A percentile compares a stretch with the other conserved stretches of the same genome.
Conservation (phyloP, 2,888 invertebrate species). For the Hemistola chrysoprasaria region DNA sequence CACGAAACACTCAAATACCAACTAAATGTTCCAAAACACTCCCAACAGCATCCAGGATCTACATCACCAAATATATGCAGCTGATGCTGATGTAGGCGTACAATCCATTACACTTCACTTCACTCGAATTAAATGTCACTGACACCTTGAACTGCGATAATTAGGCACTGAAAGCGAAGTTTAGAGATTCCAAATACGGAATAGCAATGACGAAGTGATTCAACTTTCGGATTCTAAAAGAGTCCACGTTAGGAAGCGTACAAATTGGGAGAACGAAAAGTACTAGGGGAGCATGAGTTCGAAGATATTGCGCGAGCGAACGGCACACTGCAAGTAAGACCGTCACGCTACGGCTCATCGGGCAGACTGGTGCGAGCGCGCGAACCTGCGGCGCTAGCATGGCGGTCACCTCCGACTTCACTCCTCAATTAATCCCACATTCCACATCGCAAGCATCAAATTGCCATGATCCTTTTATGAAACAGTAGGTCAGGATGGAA, state of each 20-base stretch:
- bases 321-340: constrained; percentile 68
- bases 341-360: constrained; percentile 80
- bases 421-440: constrained; percentile 47
- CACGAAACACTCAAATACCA: constrained; percentile 47
- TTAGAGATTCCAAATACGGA: constrained; percentile 14
- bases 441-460: constrained; percentile 34
- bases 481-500: constrained; percentile 14
- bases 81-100: constrained; percentile 34
- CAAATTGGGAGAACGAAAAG: constrained; percentile 30
- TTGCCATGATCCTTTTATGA: constrained; percentile 21
- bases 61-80: constrained; percentile 42
- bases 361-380: constrained; percentile 64
- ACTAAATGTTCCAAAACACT: constrained; percentile 32
- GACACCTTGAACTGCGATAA: constrained; percentile 35
- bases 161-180: constrained; percentile 16
- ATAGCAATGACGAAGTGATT: constrained; percentile 14
- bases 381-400: constrained; percentile 38
- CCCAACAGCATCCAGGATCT: constrained; percentile 44
- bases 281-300: constrained; percentile 50
- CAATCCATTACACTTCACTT: constrained; percentile 45
- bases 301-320: constrained; percentile 52
- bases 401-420: constrained; percentile 60
- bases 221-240: constrained; percentile 10
- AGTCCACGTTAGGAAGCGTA: constrained; percentile 13
- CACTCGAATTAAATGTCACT: constrained; percentile 40